Conservation (phyloP, 2,888 invertebrate species). For the Acleris cristana region DNA sequence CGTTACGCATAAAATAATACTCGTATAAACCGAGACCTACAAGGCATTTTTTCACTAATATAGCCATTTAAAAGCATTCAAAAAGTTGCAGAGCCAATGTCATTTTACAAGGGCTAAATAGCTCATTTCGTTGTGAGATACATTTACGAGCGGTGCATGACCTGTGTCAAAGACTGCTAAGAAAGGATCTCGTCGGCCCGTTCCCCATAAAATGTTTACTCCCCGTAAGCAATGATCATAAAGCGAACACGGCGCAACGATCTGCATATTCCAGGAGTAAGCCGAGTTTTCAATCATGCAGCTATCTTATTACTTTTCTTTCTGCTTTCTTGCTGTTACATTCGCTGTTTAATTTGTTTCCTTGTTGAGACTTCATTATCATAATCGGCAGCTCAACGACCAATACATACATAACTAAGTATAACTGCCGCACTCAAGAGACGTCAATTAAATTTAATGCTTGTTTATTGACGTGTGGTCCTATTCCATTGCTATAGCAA, state of each 20-base stretch:
- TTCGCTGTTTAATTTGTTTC: conserved; percentile 6
- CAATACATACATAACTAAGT: conserved; percentile 46
- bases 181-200: conserved; percentile 22
- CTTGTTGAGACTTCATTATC: conserved; percentile 43
- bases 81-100: not conserved
- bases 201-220: conserved; percentile 31
- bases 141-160: conserved; percentile 21
- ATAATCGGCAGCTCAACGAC: conserved; percentile 50
- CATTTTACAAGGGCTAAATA: conserved; percentile 6
- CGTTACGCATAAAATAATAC: not conserved
- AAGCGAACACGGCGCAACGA: conserved; percentile 4
- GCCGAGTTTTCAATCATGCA: conserved; percentile 12
- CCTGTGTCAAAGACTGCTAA: conserved; percentile 4
- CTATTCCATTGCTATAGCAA: too few species aligned
- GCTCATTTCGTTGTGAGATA: conserved; percentile 9
- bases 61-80: not conserved
- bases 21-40: too few species aligned
- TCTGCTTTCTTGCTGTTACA: not conserved
- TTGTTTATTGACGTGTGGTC: too few species aligned
- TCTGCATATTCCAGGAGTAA: conserved; percentile 16
- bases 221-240: conserved; percentile 31
- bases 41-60: too few species aligned
- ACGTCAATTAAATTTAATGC: too few species aligned
- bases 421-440: too few species aligned
- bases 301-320: not conserved